Evolutionary conservation across 2,113 vertebrate species (phyloP).

Genomic region (Penelope pileata): DNA sequence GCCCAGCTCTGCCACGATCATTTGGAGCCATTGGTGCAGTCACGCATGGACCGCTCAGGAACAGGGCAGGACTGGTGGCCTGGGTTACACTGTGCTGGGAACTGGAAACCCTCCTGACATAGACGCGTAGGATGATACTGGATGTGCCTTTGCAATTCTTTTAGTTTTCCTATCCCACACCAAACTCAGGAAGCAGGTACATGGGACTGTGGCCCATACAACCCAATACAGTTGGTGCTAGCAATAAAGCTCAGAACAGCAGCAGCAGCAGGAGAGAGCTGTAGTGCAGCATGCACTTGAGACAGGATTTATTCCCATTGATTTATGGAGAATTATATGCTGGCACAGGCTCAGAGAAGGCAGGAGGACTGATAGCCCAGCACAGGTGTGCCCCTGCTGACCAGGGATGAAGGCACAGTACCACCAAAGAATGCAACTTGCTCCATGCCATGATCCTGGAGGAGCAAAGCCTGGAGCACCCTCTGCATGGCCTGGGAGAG

Average conservation of each 20-base stretch:
- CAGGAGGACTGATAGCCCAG: neutral
- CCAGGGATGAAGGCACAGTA: neutral
- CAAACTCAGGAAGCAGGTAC: neutral
- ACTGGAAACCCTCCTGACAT: neutral
- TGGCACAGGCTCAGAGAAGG: neutral
- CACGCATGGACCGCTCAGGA: accelerated
- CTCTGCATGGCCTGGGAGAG: too few relatives aligned
- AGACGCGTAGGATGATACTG: accelerated
- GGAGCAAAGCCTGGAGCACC: too few relatives aligned
- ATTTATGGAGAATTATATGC: accelerated
- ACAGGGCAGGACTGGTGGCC: neutral
- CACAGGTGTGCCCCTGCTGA: neutral
- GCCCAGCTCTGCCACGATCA: neutral
- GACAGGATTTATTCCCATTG: neutral
- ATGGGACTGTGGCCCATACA: too few relatives aligned
- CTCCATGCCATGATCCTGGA: neutral
- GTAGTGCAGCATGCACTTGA: neutral
- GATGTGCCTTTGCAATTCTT: neutral
- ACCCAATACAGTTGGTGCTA: neutral
- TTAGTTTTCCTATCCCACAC: neutral
- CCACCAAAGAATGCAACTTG: accelerated
- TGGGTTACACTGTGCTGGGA: accelerated
- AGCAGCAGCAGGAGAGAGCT: neutral
- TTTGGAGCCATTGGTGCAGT: neutral
- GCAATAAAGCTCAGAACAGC: neutral